phyloP scores from a whole-genome alignment of 2,797 vertebrate genomes.

The Sternotherus odoratus region DNA sequence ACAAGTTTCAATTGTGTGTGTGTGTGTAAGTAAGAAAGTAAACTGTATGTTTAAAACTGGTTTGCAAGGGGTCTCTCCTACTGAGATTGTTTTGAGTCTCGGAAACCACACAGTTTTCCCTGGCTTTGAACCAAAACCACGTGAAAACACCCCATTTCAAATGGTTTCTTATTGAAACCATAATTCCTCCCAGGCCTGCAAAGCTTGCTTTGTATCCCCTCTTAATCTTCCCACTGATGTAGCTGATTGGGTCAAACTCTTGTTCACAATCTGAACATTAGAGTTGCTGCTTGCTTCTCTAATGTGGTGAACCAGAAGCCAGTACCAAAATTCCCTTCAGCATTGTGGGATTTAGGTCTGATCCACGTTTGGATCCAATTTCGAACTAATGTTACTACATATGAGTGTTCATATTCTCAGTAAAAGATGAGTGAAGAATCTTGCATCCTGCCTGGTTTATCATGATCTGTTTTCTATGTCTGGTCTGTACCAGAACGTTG shows the following conservation, averaged over 20 bases:
- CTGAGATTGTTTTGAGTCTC: not conserved
- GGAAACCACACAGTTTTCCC: not conserved
- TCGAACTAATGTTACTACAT: not conserved
- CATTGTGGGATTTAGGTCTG: not conserved
- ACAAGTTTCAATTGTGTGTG: not conserved
- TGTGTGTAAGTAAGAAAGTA: not conserved
- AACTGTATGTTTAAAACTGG: not conserved
- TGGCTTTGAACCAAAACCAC: not conserved
- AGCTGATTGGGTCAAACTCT: constrained; percentile 28
- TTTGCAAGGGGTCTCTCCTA: not conserved
- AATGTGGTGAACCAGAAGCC: not conserved
- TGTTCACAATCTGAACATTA: not conserved
- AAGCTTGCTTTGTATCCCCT: constrained; percentile 47
- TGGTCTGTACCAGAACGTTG: not conserved
- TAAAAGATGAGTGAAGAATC: not conserved
- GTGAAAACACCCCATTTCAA: not conserved
- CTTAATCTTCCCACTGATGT: not conserved
- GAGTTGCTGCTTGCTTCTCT: not conserved
- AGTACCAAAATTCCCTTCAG: not conserved
- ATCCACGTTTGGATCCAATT: not conserved
- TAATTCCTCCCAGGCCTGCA: not conserved
- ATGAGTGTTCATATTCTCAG: not conserved
- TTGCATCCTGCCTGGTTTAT: not conserved
- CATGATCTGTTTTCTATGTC: not conserved
- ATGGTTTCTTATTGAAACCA: constrained; percentile 4